Evolutionary conservation across 2,888 invertebrate genomes (phyloP), one percentile per base, ranked within the genome.

Genomic region (Theretra japonica): DNA sequence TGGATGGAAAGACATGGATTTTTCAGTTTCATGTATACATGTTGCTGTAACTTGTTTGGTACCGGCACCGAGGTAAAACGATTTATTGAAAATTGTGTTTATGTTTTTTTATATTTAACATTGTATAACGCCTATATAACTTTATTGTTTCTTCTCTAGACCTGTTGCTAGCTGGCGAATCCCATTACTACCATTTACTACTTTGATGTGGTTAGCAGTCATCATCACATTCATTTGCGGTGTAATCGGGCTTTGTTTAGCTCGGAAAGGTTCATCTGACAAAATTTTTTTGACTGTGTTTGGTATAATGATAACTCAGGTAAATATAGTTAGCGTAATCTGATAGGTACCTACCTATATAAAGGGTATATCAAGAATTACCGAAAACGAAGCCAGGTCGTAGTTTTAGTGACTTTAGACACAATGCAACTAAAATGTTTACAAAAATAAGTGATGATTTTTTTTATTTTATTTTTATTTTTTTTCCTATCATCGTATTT

Each of bases 11-110:
- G 95, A 91, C 75, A 81, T 97, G 81, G 97, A 97, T 80, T 94
- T 96, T 80, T 95, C 96, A 0, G 92, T 94, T 79, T 93, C 96
- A 21, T 90, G 93, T 70, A 93, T 96, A 41, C 90, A 96, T 75
- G 95, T 96, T 33, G 96, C 95, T 50, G 90, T 97, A 19, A 96
- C 96, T 0, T 96, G 96, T 79, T 85, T 97, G 70, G 96, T 96
- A 19, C 97, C 97, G 53, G 95, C 95, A 72, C 96, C 97, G 1
- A 93, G 90, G 96, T 95, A 53, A 53, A 5, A n/a, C 82, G 77
- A 75, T n/a, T 30, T 19, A 7, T 60, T 53, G 19, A 50, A 19
- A 41, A 25, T 58, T 25, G 17, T 15, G 15, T 19, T 60, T 60
- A 25, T 58, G 2, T 11, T 15, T 15, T 17, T 2, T 15, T 4